These are phyloP conservation scores for Porphyrio hochstetteri DNA, from an alignment of 2,113 vertebrate species.

Conservation along the genomic window DNA sequence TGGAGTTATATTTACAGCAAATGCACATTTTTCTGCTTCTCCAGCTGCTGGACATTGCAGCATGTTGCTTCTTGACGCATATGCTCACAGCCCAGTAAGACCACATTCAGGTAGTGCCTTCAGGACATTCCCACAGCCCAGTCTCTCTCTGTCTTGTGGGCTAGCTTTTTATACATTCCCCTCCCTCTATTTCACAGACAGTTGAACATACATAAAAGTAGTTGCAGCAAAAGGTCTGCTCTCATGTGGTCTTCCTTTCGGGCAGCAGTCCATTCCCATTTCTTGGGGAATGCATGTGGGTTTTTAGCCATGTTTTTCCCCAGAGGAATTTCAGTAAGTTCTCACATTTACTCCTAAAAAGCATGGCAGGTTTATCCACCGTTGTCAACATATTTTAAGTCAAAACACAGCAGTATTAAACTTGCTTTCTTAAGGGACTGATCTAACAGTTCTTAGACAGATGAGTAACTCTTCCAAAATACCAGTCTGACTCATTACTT, in stretches of 20 bases:
- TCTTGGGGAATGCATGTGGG: not conserved
- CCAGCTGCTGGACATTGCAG: not conserved
- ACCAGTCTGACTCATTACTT: slow-evolving; percentile 17
- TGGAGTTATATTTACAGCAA: not conserved
- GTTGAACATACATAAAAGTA: slow-evolving; percentile 31
- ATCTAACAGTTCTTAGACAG: slow-evolving; percentile 20
- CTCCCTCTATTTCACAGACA: slow-evolving; percentile 16
- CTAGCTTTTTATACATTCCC: slow-evolving; percentile 26
- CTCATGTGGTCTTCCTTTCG: not conserved
- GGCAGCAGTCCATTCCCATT: not conserved
- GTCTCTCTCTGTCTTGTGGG: not conserved
- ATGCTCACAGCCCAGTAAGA: not conserved
- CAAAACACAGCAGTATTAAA: not conserved
- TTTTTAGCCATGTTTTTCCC: not conserved
- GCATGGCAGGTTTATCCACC: not conserved
- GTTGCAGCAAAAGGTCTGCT: not conserved
- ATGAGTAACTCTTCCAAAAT: slow-evolving; percentile 42
- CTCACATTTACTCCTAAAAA: not conserved
- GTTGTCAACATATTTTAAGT: not conserved
- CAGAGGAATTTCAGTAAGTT: not conserved
- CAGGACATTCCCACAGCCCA: not conserved
- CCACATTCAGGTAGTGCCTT: not conserved
- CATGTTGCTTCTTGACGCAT: not conserved
- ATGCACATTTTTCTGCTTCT: not conserved
- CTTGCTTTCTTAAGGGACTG: not conserved